These are phyloP conservation scores for Centruroides vittatus DNA, from an alignment of 1,140 invertebrate genomes.

Conservation along the genomic window DNA sequence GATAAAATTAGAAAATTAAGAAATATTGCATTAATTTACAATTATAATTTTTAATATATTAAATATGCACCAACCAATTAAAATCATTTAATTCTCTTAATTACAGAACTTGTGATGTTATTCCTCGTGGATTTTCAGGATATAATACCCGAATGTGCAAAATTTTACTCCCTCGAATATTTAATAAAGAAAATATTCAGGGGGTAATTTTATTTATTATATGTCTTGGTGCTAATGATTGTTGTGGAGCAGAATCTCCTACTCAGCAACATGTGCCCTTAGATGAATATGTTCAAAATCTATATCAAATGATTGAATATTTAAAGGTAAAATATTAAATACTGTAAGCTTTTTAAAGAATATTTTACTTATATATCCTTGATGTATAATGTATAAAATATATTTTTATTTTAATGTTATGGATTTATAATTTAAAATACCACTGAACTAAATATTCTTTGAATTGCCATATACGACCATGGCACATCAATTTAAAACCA, in stretches of 20 bases:
- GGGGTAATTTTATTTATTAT: conserved; percentile 26
- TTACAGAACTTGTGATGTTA: conserved; percentile 30
- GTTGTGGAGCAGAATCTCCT: conserved; percentile 20
- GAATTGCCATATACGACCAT: too few relatives aligned
- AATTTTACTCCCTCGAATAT: conserved; percentile 25
- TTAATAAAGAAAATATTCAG: conserved; percentile 20
- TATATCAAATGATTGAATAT: conserved; percentile 26
- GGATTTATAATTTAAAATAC: too few relatives aligned
- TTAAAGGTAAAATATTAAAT: conserved; percentile 19
- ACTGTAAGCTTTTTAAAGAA: not conserved
- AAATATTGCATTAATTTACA: too few relatives aligned
- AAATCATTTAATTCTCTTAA: not conserved
- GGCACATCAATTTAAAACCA: too few relatives aligned
- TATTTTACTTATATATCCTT: not conserved
- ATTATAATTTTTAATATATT: too few relatives aligned
- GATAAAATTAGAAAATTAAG: not conserved
- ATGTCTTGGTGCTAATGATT: conserved; percentile 32
- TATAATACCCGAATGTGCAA: conserved; percentile 29
- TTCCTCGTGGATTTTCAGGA: conserved; percentile 31
- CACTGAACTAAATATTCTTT: too few relatives aligned
- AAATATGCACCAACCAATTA: too few relatives aligned
- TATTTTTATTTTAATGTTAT: too few relatives aligned
- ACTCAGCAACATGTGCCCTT: conserved; percentile 29
- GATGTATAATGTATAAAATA: too few relatives aligned
- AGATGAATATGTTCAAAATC: conserved; percentile 25